phyloP scores from a whole-genome alignment of 2,888 invertebrate genomes.

The Hyposoter dolosus region DNA sequence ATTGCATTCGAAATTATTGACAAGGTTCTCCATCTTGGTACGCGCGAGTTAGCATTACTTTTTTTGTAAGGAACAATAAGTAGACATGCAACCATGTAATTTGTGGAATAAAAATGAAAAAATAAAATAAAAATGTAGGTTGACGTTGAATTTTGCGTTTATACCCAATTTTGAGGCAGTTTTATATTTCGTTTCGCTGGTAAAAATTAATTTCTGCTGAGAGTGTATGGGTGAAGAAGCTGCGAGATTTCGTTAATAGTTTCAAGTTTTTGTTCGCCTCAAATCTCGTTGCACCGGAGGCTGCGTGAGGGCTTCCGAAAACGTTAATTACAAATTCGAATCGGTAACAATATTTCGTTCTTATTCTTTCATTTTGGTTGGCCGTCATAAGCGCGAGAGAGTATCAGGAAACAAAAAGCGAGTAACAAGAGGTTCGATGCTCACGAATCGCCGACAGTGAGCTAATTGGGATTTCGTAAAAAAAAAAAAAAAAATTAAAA shows the following conservation, averaged over 20 bases:
- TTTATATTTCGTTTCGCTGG: not conserved
- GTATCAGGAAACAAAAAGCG: conserved; percentile 73
- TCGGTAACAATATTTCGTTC: conserved; percentile 46
- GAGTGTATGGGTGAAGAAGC: not conserved
- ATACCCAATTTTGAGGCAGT: not conserved
- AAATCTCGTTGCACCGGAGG: conserved; percentile 33
- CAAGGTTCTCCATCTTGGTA: not conserved
- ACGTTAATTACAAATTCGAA: conserved; percentile 66
- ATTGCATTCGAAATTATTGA: not conserved
- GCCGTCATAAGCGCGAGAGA: conserved; percentile 39
- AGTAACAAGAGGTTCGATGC: conserved; percentile 55
- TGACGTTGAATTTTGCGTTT: not conserved
- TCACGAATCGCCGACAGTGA: conserved; percentile 41
- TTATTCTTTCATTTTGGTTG: conserved; percentile 1
- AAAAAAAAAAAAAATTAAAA: conserved; percentile 30
- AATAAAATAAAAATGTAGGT: not conserved
- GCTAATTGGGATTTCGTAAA: conserved; percentile 66
- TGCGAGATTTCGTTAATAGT: not conserved
- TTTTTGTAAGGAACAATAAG: not conserved
- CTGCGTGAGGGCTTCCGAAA: conserved; percentile 36
- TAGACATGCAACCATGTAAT: not conserved
- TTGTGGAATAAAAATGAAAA: not conserved
- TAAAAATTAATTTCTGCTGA: not conserved
- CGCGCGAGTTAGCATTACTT: not conserved
- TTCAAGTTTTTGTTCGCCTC: conserved; percentile 15